These are phyloP conservation scores for Blennius ocellaris DNA, from an alignment of 2,113 vertebrate genomes.

Conservation along the genomic window DNA sequence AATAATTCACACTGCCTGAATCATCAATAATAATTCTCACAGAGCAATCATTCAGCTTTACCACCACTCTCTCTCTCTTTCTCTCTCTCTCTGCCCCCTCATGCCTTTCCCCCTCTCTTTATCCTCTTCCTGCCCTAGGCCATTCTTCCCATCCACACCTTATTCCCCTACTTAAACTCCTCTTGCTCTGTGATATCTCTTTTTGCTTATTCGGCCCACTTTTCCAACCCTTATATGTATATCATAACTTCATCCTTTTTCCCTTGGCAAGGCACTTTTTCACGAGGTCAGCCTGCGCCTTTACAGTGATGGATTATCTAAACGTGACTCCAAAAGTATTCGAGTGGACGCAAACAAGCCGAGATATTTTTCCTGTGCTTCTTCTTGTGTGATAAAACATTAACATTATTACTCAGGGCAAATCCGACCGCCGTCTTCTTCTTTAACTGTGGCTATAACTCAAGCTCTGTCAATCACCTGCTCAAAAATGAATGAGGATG, in stretches of 20 bases:
- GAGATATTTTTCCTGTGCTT: background rate
- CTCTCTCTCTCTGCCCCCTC: conserved; percentile 26
- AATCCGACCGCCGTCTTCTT: conserved; percentile 20
- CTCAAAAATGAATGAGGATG: conserved; percentile 79
- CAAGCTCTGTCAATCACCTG: conserved; percentile 74
- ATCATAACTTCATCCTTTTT: conserved; percentile 68
- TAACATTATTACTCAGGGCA: conserved; percentile 34
- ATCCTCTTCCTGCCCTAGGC: conserved; percentile 64
- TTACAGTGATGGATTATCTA: conserved; percentile 59
- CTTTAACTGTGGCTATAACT: conserved; percentile 58
- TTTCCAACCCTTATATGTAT: conserved; percentile 59
- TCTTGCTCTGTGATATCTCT: conserved; percentile 62
- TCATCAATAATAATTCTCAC: conserved; percentile 88
- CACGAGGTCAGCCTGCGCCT: conserved; percentile 35
- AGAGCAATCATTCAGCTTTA: conserved; percentile 84
- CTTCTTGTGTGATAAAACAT: conserved; percentile 42
- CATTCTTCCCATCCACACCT: conserved; percentile 53
- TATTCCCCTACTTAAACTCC: conserved; percentile 55
- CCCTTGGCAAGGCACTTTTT: conserved; percentile 59
- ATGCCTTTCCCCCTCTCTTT: conserved; percentile 34
- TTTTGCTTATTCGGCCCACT: conserved; percentile 74
- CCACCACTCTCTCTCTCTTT: conserved; percentile 62
- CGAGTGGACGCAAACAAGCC: conserved; percentile 34
- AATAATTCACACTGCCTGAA: conserved; percentile 87
- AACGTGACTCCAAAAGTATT: conserved; percentile 43